Evolutionary conservation across 2,113 vertebrate species (phyloP).

Genomic region (Poicephalus gulielmi): DNA sequence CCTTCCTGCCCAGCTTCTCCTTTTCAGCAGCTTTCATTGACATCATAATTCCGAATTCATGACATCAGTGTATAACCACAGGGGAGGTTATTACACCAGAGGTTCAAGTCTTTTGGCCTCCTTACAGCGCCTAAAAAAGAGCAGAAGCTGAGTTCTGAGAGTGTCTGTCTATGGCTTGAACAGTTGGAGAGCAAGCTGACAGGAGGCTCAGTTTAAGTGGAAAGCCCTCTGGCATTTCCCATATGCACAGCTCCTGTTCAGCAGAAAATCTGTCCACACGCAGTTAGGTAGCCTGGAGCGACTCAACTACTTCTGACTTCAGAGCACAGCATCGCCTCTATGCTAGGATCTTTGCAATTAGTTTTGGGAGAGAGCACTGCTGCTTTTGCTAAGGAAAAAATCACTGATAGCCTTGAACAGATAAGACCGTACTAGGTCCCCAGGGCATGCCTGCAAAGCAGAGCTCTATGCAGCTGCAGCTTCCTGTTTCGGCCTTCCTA

Average conservation of each 20-base stretch:
- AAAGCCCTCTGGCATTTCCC: constrained; percentile 54
- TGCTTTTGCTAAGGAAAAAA: neutral
- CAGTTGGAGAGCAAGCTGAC: constrained; percentile 25
- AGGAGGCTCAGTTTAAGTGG: constrained; percentile 18
- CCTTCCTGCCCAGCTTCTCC: neutral
- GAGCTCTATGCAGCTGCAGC: neutral
- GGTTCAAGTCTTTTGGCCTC: constrained; percentile 17
- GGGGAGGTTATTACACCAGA: neutral
- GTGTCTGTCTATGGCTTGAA: neutral
- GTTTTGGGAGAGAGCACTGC: neutral
- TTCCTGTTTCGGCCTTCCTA: neutral
- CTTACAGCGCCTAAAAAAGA: constrained; percentile 13
- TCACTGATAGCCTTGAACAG: neutral
- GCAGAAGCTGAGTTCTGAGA: constrained; percentile 27
- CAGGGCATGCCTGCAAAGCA: neutral
- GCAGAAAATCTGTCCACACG: neutral
- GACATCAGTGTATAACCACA: neutral
- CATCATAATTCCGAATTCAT: neutral
- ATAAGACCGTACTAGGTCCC: neutral
- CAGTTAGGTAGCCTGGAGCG: neutral
- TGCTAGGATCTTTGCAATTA: rapidly evolving
- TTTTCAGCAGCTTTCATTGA: constrained; percentile 15
- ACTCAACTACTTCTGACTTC: neutral
- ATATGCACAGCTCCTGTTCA: neutral
- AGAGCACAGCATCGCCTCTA: neutral